phyloP scores from a whole-genome alignment of 2,888 invertebrate species.

The Stenodera caucasica region DNA sequence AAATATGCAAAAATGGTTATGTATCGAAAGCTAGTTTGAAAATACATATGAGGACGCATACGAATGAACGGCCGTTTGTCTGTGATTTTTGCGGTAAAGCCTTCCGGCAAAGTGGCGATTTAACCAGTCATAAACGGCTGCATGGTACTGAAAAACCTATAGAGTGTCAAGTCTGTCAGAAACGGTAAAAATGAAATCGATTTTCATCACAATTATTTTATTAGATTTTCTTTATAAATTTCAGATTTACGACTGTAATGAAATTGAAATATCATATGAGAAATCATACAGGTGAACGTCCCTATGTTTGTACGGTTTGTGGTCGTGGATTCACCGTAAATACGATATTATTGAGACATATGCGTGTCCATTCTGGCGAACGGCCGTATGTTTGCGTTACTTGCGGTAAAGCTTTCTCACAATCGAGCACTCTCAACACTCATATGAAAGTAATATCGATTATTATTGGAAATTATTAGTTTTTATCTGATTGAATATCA shows the following conservation, averaged over 20 bases:
- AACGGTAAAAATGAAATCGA: slow-evolving; percentile 45
- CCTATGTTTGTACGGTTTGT: slow-evolving; percentile 55
- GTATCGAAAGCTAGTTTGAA: slow-evolving; percentile 51
- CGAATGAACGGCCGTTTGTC: slow-evolving; percentile 44
- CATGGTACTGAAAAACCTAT: slow-evolving; percentile 57
- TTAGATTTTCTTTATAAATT: slow-evolving; percentile 27
- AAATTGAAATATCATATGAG: slow-evolving; percentile 57
- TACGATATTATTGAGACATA: slow-evolving; percentile 54
- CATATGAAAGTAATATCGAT: slow-evolving; percentile 52
- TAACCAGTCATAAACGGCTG: slow-evolving; percentile 47
- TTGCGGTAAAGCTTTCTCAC: slow-evolving; percentile 56
- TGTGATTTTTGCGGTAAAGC: slow-evolving; percentile 51
- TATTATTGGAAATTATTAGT: no score
- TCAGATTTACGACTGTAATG: slow-evolving; percentile 56
- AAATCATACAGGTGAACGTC: slow-evolving; percentile 56
- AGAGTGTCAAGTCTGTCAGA: slow-evolving; percentile 54
- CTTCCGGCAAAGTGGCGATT: slow-evolving; percentile 51
- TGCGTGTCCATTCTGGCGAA: slow-evolving; percentile 56
- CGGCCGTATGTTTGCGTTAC: slow-evolving; percentile 56
- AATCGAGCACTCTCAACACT: slow-evolving; percentile 55
- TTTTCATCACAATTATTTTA: slow-evolving; percentile 1
- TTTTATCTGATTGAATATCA: no score
- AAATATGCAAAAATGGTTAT: slow-evolving; percentile 51
- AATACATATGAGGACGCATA: slow-evolving; percentile 51
- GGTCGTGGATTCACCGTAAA: slow-evolving; percentile 56